phyloP scores from a whole-genome alignment of 2,797 vertebrate genomes.

The Tolypeutes matacus region DNA sequence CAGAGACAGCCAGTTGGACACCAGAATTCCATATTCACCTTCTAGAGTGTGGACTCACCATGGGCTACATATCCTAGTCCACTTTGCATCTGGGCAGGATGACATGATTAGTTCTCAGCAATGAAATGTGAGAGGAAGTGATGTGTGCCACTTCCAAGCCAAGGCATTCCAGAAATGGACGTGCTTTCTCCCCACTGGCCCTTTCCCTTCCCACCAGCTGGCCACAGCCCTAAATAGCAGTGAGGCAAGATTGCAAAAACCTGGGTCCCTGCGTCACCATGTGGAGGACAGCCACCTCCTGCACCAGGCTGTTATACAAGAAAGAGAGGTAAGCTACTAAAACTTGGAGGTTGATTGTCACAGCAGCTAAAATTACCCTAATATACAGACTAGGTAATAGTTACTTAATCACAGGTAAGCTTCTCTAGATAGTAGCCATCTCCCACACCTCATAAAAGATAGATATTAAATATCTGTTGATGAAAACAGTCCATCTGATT shows the following conservation, averaged over 20 bases:
- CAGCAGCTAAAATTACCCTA: neutral
- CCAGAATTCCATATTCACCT: neutral
- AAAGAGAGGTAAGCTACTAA: neutral
- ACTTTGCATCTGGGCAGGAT: neutral
- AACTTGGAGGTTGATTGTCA: neutral
- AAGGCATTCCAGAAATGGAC: neutral
- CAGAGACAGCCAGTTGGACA: neutral
- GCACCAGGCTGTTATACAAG: neutral
- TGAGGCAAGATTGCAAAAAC: neutral
- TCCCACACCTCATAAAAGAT: neutral
- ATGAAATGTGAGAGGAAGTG: neutral
- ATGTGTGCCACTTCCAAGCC: neutral
- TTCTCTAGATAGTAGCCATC: neutral
- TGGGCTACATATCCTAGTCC: neutral
- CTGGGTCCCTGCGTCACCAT: neutral
- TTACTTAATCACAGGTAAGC: neutral
- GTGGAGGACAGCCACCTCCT: neutral
- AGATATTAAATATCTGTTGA: neutral
- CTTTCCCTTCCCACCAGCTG: neutral
- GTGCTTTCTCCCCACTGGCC: neutral
- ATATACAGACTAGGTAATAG: neutral
- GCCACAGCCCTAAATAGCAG: neutral
- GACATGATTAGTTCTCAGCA: neutral
- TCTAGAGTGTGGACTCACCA: neutral
- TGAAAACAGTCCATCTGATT: neutral